Conservation (phyloP, 2,113 vertebrate genomes). For the Coturnix japonica region DNA sequence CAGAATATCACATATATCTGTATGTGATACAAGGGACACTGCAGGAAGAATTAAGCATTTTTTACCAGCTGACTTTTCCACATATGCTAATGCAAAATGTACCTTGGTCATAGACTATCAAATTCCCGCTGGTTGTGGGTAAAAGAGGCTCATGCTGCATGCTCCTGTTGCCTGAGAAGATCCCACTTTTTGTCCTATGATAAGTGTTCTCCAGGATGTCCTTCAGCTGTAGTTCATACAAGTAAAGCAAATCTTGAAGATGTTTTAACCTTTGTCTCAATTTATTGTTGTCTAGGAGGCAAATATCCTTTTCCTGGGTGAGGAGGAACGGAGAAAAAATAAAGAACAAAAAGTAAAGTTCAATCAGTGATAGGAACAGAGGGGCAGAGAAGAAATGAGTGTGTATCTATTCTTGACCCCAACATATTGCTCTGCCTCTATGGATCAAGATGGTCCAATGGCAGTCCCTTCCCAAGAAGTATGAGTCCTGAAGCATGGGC, state of each 20-base stretch:
- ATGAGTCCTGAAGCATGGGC: not conserved
- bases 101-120: conserved; percentile 89
- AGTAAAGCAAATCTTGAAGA: conserved; percentile 80
- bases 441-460: not conserved
- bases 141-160: not conserved
- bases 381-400: not conserved
- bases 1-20: too few relatives aligned
- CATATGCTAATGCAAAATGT: not conserved
- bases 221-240: conserved; percentile 80
- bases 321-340: not conserved
- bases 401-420: not conserved
- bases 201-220: conserved; percentile 80
- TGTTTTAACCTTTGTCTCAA: conserved; percentile 79
- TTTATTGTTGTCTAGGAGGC: conserved; percentile 75
- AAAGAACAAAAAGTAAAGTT: not conserved
- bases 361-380: not conserved
- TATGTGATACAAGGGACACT: not conserved
- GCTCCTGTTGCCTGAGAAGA: conserved; percentile 43
- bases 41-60: not conserved
- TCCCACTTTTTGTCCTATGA: conserved; percentile 66
- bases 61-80: not conserved
- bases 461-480: not conserved
- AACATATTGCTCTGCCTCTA: not conserved
- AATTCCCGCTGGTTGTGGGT: conserved; percentile 79
- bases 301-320: conserved; percentile 76